These are phyloP conservation scores for Drosophila ercepeae DNA, from an alignment of 1,140 invertebrate species.

Conservation along the genomic window DNA sequence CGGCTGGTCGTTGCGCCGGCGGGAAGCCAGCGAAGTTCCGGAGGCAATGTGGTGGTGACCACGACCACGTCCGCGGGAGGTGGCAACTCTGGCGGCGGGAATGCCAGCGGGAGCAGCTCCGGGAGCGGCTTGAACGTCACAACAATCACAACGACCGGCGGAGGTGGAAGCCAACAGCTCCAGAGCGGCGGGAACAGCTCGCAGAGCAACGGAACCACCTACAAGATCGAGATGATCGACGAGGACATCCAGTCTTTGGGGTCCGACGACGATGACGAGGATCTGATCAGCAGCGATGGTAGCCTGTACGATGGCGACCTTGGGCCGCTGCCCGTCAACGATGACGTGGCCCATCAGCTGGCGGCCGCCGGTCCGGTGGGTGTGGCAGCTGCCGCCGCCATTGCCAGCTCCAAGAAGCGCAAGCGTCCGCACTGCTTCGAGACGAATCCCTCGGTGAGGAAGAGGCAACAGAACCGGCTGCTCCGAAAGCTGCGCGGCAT, in stretches of 20 bases:
- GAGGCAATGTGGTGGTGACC: slow-evolving; percentile 53
- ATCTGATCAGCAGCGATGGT: slow-evolving; percentile 88
- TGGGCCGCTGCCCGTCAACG: slow-evolving; percentile 92
- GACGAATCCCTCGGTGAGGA: slow-evolving; percentile 98
- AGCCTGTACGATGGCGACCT: slow-evolving; percentile 91
- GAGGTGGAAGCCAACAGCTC: slow-evolving; percentile 34
- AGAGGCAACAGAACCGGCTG: slow-evolving; percentile 97
- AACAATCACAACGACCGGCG: slow-evolving; percentile 71
- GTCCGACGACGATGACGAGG: slow-evolving; percentile 92
- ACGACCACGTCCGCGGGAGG: slow-evolving; percentile 26
- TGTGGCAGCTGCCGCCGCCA: slow-evolving; percentile 97
- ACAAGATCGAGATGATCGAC: slow-evolving; percentile 85
- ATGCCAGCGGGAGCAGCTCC: slow-evolving; percentile 32
- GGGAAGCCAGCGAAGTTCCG: slow-evolving; percentile 51
- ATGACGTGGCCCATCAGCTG: slow-evolving; percentile 97
- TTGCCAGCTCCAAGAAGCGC: slow-evolving; percentile 97
- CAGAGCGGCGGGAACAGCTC: slow-evolving; percentile 41
- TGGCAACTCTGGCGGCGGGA: slow-evolving; percentile 21
- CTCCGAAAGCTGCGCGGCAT: slow-evolving; percentile 95
- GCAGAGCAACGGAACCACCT: slow-evolving; percentile 72
- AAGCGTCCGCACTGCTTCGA: slow-evolving; percentile 98
- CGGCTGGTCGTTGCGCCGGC: slow-evolving; percentile 68
- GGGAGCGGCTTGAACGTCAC: slow-evolving; percentile 75
- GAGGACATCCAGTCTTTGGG: slow-evolving; percentile 87
- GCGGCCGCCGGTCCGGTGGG: slow-evolving; percentile 98